Evolutionary conservation across 1,140 invertebrate species (phyloP), one percentile per base, ranked within the genome.

Genomic region (Helicoverpa zea): DNA sequence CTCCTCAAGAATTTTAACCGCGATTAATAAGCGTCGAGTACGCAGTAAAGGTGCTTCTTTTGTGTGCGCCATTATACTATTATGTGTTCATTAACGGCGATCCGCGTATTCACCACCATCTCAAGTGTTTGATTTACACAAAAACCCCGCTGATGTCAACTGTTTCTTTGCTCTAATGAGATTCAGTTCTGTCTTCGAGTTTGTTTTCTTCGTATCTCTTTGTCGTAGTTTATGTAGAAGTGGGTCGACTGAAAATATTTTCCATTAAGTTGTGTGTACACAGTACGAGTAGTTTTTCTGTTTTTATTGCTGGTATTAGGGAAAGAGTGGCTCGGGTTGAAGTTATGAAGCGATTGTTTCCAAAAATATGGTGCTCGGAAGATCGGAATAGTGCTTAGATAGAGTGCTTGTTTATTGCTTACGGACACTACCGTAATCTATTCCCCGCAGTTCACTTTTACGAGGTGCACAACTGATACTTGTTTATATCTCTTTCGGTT

Each of bases 1-100:
- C 74, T 51, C 74, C 35, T 47, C 11, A 52, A 68, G 58, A 74
- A 58, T 82, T 82, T 82, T 64, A 82, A 82, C 75, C 49, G 68
- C 79, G 68, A 79, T 82, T 78, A 82, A 73, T 78, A 79, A 82
- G 68, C 47, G 66, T 52, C 52, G 47, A 70, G 66, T 54, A 70
- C 18, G 49, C 54, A 63, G 18, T 72, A 49, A 61, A 63, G 43
- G 58, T 63, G 58, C 73, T 76, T 75, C 54, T 59, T 51, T 76
- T 63, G 7, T 51, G 72, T 59, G 43, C 52, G 18, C 52, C 30
- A 74, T n/a, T 29, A n/a, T 29, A n/a, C 52, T 56, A 73, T 73
- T 73, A 73, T 73, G 35, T 58, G 43, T 43, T 35, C n/a, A 23
- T 58, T 10, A 11, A 3, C 35, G 1, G 35, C 35, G 35, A 23